Base-by-base conservation (phyloP, 2,113 vertebrate species). In the Plecturocebus donacophilus region DNA sequence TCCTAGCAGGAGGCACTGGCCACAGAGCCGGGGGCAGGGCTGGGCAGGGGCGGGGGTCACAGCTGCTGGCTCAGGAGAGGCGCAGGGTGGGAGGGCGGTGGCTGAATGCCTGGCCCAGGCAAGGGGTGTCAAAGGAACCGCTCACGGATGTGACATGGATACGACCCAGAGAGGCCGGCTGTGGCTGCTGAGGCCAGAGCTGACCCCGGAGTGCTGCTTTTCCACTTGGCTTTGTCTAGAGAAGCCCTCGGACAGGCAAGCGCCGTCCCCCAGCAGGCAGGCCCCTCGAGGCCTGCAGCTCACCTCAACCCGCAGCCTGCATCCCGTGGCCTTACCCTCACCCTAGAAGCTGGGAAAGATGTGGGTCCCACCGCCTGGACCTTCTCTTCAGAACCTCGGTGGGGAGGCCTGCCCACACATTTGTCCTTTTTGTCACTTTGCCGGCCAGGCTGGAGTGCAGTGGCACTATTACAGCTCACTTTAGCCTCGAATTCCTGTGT, bases 291-390 rank as follows among this genome's bases (percentile, higher is more conserved):
- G 27, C 13, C 64, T 20, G 19, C 19, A 12, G 77, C 20, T 47
- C 5, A 12, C 77, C 8, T 8, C 8, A 8, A 0, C 5, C 35
- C 7, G 30, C 21, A 3, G n/a, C 17, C 56, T 14, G 71, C 14
- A 0, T 10, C 20, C 77, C 16, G n/a, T 2, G 56, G 6, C 23
- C 56, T 38, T 4, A 23, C 7, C 38, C n/a, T 25, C 30, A 20
- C 83, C 14, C 2, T 3, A 30, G 40, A 25, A 9, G n/a, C 58
- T 19, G 1, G 4, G 3, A 35, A 21, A 35, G 45, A 47, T 0
- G 7, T 27, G 20, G 49, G 30, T 30, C 27, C 27, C 23, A 13
- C 58, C 3, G 16, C 54, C 23, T 2, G 8, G 23, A 19, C 35
- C 35, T 82, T 56, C 58, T 30, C 70, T 3, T n/a, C 32, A 3